These are phyloP conservation scores for Meandrusa payeni DNA, from an alignment of 2,888 invertebrate species.

Conservation along the genomic window DNA sequence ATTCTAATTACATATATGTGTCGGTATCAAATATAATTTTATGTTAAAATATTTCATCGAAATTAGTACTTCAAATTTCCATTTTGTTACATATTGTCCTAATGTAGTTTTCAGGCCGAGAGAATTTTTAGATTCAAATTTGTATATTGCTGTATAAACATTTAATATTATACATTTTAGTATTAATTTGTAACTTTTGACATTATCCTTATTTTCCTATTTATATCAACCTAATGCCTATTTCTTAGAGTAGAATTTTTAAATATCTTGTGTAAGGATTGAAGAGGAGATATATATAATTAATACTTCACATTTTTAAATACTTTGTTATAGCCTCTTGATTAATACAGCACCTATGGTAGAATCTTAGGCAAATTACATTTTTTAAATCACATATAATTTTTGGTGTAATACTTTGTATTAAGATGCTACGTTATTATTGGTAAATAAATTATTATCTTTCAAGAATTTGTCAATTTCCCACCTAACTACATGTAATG, in stretches of 20 bases:
- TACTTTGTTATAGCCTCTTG: conserved; percentile 35
- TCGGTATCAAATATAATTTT: conserved; percentile 54
- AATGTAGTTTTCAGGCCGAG: conserved; percentile 1
- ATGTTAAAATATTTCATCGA: conserved; percentile 36
- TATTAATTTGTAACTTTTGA: conserved; percentile 1
- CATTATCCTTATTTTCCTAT: background rate
- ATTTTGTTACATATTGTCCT: conserved; percentile 1
- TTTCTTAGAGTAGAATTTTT: conserved; percentile 10
- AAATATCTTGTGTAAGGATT: background rate
- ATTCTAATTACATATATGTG: conserved; percentile 18
- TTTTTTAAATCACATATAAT: conserved; percentile 23
- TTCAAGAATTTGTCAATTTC: conserved; percentile 82
- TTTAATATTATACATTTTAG: background rate
- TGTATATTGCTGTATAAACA: background rate
- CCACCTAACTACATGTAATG: conserved; percentile 80
- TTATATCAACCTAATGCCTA: background rate
- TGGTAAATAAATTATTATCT: conserved; percentile 76
- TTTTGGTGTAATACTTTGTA: conserved; percentile 23
- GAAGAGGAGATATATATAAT: conserved; percentile 10
- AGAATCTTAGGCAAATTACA: conserved; percentile 34
- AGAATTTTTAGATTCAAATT: too few relatives aligned
- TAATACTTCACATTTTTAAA: conserved; percentile 23
- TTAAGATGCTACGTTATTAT: conserved; percentile 26
- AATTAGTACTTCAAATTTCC: conserved; percentile 13
- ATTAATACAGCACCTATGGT: conserved; percentile 36